These are phyloP conservation scores for Hofmannophila pseudospretella DNA, from an alignment of 2,888 invertebrate species.

Conservation along the genomic window DNA sequence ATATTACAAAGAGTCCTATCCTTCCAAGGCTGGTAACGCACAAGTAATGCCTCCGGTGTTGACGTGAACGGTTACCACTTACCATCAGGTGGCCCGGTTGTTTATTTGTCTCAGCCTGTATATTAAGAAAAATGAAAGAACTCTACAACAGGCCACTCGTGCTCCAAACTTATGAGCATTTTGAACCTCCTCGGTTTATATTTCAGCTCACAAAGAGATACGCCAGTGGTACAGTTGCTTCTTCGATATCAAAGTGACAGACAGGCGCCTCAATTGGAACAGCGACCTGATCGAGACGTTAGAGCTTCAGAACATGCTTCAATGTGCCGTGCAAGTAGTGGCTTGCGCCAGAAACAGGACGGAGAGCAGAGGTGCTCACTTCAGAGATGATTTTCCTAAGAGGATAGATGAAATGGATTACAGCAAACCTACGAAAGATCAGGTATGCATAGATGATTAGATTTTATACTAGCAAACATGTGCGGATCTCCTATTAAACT, in stretches of 20 bases:
- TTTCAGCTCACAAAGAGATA: constrained; percentile 81
- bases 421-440: constrained; percentile 92
- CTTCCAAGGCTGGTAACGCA: too few species aligned
- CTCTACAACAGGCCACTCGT: too few species aligned
- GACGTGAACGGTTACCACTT: too few species aligned
- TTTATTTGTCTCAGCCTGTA: too few species aligned
- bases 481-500: too few species aligned
- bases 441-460: constrained; percentile 59
- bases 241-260: constrained; percentile 87
- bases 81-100: too few species aligned
- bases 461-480: too few species aligned
- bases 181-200: too few species aligned
- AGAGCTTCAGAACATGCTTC: constrained; percentile 97
- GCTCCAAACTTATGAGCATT: too few species aligned
- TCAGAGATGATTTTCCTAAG: constrained; percentile 95
- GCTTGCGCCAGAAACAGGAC: constrained; percentile 94
- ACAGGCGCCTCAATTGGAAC: constrained; percentile 94
- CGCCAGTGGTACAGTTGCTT: constrained; percentile 86
- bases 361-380: constrained; percentile 99
- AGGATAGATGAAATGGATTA: constrained; percentile 96
- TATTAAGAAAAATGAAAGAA: too few species aligned
- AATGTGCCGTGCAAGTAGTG: constrained; percentile 96
- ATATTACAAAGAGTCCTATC: too few species aligned
- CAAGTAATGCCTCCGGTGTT: too few species aligned
- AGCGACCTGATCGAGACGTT: constrained; percentile 97